Evolutionary conservation across 2,797 vertebrate genomes (phyloP), one percentile per base, ranked within the genome.

Genomic region (Danio aesculapii): DNA sequence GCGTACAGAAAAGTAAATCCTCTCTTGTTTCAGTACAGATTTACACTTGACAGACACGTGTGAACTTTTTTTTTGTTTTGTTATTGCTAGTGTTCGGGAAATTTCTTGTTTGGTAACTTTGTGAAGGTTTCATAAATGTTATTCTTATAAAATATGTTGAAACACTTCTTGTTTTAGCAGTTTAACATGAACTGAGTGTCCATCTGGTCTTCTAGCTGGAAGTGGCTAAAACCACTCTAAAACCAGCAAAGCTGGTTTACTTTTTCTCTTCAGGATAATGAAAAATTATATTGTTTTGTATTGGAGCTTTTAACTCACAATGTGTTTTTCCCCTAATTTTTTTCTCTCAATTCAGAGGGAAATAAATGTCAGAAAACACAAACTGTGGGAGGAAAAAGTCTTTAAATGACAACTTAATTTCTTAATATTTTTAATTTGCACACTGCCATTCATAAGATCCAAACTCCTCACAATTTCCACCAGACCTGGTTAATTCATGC

Each of bases 11-110:
- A 75, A 71, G 46, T 80, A 86, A 86, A 90, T 85, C 88, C 79
- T 81, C 79, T 77, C 81, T 88, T 77, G 86, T 91, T 88, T 87
- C 85, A 88, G 73, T 79, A 53, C 43, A 9, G 47, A 71, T 88
- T 82, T 85, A 78, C 55, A 79, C 63, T 75, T 81, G 76, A 85
- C 39, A 58, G 81, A 84, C 76, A 11, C 21, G 16, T 77, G 49
- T 50, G 57, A 30, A 49, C 43, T 50, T 14, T n/a, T 43, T n/a
- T 17, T 52, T 62, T 49, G 46, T 61, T 83, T 16, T 5, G 74
- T 77, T 44, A 61, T 17, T 72, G 73, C 49, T 47, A 52, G 4
- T 68, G 47, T 64, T 12, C 17, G 49, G 21, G n/a, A 78, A 52
- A 58, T 30, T 30, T 55, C 30, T 75, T 57, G 41, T 76, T 72